Conservation (phyloP, 2,797 vertebrate genomes). For the Lemur catta region DNA sequence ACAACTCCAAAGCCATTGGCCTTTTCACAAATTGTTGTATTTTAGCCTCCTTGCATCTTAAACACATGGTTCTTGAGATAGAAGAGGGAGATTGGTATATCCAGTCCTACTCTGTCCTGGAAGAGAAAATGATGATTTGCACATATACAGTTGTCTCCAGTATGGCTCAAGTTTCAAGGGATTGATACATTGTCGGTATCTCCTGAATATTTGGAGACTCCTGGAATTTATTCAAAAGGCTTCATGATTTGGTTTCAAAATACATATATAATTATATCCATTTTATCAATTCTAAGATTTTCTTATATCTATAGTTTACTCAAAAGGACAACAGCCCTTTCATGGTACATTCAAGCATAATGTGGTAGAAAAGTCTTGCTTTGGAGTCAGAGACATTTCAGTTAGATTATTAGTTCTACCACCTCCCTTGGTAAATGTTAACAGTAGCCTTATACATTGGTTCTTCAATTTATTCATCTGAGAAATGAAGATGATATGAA, state of each 20-base stretch:
- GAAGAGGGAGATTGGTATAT: background rate
- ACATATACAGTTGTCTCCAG: background rate
- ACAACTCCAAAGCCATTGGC: conserved; percentile 29
- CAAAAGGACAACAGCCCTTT: background rate
- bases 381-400: background rate
- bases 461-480: background rate
- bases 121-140: background rate
- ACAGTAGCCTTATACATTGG: background rate
- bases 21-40: conserved; percentile 19
- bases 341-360: background rate
- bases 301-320: background rate
- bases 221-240: background rate
- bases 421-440: background rate
- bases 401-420: background rate
- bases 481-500: background rate
- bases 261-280: background rate
- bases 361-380: background rate
- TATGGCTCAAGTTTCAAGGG: background rate
- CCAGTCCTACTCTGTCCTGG: background rate
- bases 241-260: background rate
- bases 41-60: background rate
- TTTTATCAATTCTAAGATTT: background rate
- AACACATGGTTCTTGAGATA: background rate
- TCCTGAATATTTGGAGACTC: background rate
- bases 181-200: background rate